Conservation (phyloP, 2,888 invertebrate genomes). For the Pinctada fucata region DNA sequence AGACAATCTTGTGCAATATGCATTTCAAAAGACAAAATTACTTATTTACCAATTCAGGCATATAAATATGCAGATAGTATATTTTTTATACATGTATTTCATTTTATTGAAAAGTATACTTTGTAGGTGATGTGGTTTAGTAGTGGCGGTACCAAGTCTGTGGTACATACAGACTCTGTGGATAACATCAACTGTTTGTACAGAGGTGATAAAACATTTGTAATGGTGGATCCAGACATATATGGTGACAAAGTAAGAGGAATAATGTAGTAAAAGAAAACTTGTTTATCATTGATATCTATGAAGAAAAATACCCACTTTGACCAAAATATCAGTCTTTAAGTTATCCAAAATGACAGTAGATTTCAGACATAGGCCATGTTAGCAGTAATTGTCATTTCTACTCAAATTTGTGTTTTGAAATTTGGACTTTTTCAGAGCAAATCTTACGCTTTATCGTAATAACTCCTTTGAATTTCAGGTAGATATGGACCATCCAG, state of each 20-base stretch:
- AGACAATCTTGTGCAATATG: too few relatives aligned
- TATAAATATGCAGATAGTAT: too few relatives aligned
- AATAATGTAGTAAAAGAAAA: background rate
- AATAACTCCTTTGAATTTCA: slow-evolving; percentile 32
- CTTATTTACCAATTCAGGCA: too few relatives aligned
- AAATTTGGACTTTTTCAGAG: too few relatives aligned
- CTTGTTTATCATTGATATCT: too few relatives aligned
- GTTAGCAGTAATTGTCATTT: background rate
- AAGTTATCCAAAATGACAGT: background rate
- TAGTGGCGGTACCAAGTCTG: slow-evolving; percentile 76
- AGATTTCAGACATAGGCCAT: background rate
- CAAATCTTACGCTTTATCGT: too few relatives aligned
- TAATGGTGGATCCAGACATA: slow-evolving; percentile 69
- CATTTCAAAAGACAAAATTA: too few relatives aligned
- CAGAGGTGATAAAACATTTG: slow-evolving; percentile 70
- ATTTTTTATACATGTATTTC: too few relatives aligned
- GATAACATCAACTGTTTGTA: slow-evolving; percentile 76
- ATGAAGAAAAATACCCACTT: too few relatives aligned
- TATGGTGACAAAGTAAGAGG: slow-evolving; percentile 58
- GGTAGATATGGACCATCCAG: slow-evolving; percentile 69
- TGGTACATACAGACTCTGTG: slow-evolving; percentile 74
- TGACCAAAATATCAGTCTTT: background rate
- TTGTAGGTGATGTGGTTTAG: slow-evolving; percentile 75
- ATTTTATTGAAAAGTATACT: too few relatives aligned
- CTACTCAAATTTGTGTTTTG: background rate